Evolutionary conservation across 2,888 invertebrate genomes (phyloP), one percentile per base, ranked within the genome.

Genomic region (Epicampocera succincta): DNA sequence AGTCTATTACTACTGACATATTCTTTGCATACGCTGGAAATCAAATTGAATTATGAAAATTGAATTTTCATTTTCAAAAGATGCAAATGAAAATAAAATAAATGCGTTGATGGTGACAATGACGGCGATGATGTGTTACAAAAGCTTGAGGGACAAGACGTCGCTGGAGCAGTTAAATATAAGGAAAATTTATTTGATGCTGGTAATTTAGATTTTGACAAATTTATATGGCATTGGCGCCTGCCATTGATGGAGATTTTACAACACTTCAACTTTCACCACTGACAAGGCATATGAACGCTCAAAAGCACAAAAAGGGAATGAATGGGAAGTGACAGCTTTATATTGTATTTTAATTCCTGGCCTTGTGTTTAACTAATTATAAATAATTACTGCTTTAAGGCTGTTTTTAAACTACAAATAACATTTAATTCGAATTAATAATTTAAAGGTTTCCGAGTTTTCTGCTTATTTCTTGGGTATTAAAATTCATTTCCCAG

Each of bases 41-140:
- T 71, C 71, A 75, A 82, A 82, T 82, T 82, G 54, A 75, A 82
- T 82, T 82, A 82, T 82, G 78, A 82, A 78, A 82, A 82, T 78
- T 82, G 48, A 82, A 82, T 82, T 82, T 82, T 78, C 74, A 75
- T 61, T 78, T 71, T 60, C 68, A 69, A 72, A 81, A 81, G 77
- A 73, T 68, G 77, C 63, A 73, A 81, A 81, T 72, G 76, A 68
- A 71, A 76, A 71, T 69, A 52, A 75, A 69, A 75, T 69, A 72
- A 66, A 73, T 79, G 78, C 46, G 78, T 73, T 52, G 60, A 56
- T 58, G 63, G 40, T 46, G 63, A 29, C 29, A 46, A 46, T 54
- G 76, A 12, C 50, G 54, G 11, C 8, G 33, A 11, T 5, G 60
- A 21, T 44, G 60, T 15, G 46, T 52, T 13, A 21, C n/a, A 61